Evolutionary conservation across 2,797 vertebrate species (phyloP), one percentile per base, ranked within the genome.

Genomic region (Crotalus adamanteus): DNA sequence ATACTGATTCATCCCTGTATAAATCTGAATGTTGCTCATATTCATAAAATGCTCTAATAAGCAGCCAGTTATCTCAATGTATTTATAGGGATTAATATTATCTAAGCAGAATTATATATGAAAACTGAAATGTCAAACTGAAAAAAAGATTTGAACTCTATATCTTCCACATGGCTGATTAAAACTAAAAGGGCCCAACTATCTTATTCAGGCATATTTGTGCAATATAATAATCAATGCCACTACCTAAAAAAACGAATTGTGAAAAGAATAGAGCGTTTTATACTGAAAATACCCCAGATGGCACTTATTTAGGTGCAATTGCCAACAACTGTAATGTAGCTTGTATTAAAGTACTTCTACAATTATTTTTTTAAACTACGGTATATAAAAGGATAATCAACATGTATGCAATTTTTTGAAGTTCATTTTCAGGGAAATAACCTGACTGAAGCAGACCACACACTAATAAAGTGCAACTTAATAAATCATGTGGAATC

Each of bases 401-500:
- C 95, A 97, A 97, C 98, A 98, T 97, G 92, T 97, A 97, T 97
- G 96, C 97, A 98, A 98, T 97, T 94, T 95, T 97, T 96, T 92
- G 95, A 97, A 98, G 95, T 98, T 97, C 97, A 97, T 97, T 97
- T 97, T 97, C 94, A 83, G 94, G 90, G 96, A 96, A 98, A 97
- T 97, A 98, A 97, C 95, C 96, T 97, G 97, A 98, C 94, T 97
- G 97, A 97, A 97, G 97, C 96, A 98, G 98, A 98, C 98, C 98
- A 98, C 98, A 98, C 97, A 97, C 98, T 98, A 98, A 98, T 98
- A 98, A 98, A 98, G 98, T 98, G 97, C 98, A 99, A 98, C 98
- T 99, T 98, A 99, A 99, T 98, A 99, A 98, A 99, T 98, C 98
- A 99, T 98, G 97, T 97, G 97, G 97, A 98, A 97, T 98, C 98